phyloP scores from a whole-genome alignment of 2,113 vertebrate species.

The Hirundichthys speculiger region DNA sequence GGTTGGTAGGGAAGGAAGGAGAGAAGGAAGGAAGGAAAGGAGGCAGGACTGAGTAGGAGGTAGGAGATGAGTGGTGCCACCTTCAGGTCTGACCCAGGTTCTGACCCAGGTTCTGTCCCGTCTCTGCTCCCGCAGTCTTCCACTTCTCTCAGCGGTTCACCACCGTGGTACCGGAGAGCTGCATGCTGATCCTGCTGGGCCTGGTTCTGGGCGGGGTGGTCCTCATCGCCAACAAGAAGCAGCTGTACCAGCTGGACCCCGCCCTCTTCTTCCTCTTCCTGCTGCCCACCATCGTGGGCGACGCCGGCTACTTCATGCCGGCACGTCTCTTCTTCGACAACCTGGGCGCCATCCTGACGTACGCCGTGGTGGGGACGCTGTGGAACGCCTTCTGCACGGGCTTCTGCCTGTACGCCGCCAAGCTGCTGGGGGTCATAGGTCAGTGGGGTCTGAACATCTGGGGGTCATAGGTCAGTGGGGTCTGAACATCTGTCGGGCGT shows the following conservation, averaged over 20 bases:
- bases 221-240: conserved; percentile 91
- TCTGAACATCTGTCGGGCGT: too few species aligned
- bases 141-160: conserved; percentile 94
- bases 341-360: conserved; percentile 93
- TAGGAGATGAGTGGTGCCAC: not conserved
- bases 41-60: not conserved
- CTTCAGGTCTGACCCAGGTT: not conserved
- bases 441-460: too few species aligned
- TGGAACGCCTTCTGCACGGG: conserved; percentile 96
- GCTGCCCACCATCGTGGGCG: conserved; percentile 93
- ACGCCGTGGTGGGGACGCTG: conserved; percentile 93
- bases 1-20: not conserved
- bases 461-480: too few species aligned
- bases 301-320: conserved; percentile 97
- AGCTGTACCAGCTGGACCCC: conserved; percentile 93
- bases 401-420: conserved; percentile 86
- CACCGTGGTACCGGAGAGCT: conserved; percentile 93
- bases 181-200: conserved; percentile 94
- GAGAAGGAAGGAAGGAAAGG: not conserved
- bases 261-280: conserved; percentile 98
- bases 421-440: conserved; percentile 72
- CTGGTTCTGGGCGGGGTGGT: conserved; percentile 93
- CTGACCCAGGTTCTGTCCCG: not conserved
- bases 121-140: conserved; percentile 84
- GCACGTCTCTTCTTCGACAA: conserved; percentile 96